Percentiles rank a stretch among this genome's conserved stretches.
phyloP scores from a whole-genome alignment of 2,113 vertebrate species.

The Pseudorasbora parva region DNA sequence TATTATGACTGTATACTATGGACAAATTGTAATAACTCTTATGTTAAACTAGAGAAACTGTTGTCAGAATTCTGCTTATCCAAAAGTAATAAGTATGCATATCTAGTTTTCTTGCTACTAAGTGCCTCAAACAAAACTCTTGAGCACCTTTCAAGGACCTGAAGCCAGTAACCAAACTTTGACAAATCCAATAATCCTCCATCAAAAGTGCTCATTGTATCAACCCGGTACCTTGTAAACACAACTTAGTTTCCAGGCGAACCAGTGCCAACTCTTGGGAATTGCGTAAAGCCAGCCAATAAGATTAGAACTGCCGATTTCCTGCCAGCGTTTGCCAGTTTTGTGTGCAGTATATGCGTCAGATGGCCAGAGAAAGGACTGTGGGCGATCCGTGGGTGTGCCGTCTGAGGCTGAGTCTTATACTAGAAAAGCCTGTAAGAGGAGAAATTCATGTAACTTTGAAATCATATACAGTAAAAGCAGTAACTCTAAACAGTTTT shows the following conservation, averaged over 20 bases:
- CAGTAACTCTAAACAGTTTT: not conserved
- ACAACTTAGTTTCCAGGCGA: not conserved
- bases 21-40: not conserved
- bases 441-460: not conserved
- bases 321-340: not conserved
- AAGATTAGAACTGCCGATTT: slow-evolving; percentile 12
- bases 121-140: not conserved
- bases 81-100: not conserved
- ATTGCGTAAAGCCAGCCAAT: slow-evolving; percentile 6
- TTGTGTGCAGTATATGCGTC: not conserved
- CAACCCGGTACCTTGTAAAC: not conserved
- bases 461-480: not conserved
- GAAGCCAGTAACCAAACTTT: slow-evolving; percentile 19
- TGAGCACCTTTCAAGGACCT: not conserved
- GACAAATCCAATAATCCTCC: slow-evolving; percentile 12
- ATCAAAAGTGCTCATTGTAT: not conserved
- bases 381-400: not conserved
- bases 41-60: not conserved
- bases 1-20: not conserved
- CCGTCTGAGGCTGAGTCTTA: not conserved
- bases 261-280: slow-evolving; percentile 17
- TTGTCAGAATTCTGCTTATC: not conserved
- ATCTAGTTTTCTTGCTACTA: not conserved
- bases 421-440: slow-evolving; percentile 13
- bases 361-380: not conserved